Conservation (phyloP, 2,888 invertebrate genomes). For the Blastobasis lacticolella region DNA sequence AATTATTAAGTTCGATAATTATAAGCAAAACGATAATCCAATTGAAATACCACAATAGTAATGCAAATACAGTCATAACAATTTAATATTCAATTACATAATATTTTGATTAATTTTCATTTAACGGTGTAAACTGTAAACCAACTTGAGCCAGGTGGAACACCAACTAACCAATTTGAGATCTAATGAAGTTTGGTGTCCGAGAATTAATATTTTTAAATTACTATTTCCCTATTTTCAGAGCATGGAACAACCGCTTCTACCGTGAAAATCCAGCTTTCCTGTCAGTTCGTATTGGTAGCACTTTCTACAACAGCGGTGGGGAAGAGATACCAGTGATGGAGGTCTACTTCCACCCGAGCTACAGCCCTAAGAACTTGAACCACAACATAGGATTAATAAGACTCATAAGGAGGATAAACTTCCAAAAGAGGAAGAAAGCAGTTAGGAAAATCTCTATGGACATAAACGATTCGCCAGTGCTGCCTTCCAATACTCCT, state of each 20-base stretch:
- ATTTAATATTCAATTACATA: too few species aligned
- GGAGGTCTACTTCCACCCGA: constrained; percentile 53
- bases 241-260: constrained; percentile 57
- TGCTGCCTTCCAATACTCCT: constrained; percentile 28
- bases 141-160: too few species aligned
- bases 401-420: constrained; percentile 25
- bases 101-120: too few species aligned
- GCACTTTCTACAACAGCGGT: constrained; percentile 36
- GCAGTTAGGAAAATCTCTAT: constrained; percentile 42
- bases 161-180: too few species aligned
- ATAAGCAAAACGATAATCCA: too few species aligned
- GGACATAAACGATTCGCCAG: constrained; percentile 23
- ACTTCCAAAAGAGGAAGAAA: constrained; percentile 23
- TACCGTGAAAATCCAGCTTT: constrained; percentile 56
- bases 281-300: constrained; percentile 49
- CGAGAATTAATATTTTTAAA: too few species aligned
- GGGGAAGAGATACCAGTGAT: constrained; percentile 42
- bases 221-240: constrained; percentile 12
- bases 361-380: constrained; percentile 42
- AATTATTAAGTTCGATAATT: too few species aligned
- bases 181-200: too few species aligned
- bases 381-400: constrained; percentile 45
- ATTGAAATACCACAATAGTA: too few species aligned
- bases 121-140: too few species aligned
- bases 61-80: too few species aligned